phyloP scores from a whole-genome alignment of 2,888 invertebrate species.

The Lasioglossum vierecki region DNA sequence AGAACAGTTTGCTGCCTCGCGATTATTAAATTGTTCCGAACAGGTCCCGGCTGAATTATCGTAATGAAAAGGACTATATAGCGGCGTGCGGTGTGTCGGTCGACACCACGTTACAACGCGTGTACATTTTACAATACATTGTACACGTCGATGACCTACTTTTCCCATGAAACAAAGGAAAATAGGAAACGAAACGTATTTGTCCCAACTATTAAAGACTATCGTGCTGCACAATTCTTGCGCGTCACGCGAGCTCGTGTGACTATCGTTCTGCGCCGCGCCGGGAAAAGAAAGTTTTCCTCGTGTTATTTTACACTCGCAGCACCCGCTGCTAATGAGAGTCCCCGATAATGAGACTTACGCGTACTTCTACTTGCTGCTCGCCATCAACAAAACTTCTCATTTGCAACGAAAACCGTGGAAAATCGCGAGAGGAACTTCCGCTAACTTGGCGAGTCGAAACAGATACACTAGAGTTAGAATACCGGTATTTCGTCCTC shows the following conservation, averaged over 20 bases:
- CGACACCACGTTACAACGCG: not conserved
- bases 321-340: slow-evolving; percentile 22
- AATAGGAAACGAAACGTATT: slow-evolving; percentile 1
- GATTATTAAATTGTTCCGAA: not conserved
- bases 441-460: not conserved
- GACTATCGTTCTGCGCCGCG: slow-evolving; percentile 15
- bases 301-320: slow-evolving; percentile 17
- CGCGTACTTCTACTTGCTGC: slow-evolving; percentile 11
- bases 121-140: not conserved
- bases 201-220: slow-evolving; percentile 17
- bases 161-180: not conserved
- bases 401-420: not conserved
- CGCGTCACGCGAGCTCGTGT: slow-evolving; percentile 33
- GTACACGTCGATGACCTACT: not conserved
- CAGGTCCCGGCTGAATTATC: not conserved
- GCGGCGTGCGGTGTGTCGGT: not conserved
- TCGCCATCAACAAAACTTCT: slow-evolving; percentile 11
- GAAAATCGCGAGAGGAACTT: not conserved
- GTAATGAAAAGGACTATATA: not conserved
- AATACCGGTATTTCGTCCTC: too few relatives aligned
- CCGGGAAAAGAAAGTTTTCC: slow-evolving; percentile 17
- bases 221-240: slow-evolving; percentile 13
- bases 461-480: not conserved
- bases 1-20: not conserved
- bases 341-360: slow-evolving; percentile 19